Conservation (phyloP, 2,888 invertebrate genomes). For the Sphaeridia pumilis region DNA sequence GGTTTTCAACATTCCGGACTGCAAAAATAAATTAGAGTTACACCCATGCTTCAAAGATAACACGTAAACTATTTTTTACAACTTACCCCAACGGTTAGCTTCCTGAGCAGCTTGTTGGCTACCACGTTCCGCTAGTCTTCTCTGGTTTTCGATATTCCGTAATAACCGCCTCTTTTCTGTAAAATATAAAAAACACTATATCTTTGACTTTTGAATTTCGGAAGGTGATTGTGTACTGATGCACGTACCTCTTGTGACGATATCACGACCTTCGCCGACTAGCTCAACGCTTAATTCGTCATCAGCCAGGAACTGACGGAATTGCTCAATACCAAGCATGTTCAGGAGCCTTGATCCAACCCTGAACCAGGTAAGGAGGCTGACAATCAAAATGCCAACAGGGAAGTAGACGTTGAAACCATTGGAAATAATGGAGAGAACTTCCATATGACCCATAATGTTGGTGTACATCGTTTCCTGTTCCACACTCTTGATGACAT, state of each 20-base stretch:
- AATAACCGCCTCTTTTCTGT: conserved; percentile 36
- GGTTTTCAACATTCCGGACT: conserved; percentile 11
- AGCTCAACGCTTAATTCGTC: conserved; percentile 87
- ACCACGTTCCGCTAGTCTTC: conserved; percentile 9
- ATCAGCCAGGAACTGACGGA: conserved; percentile 60
- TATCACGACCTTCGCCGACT: conserved; percentile 83
- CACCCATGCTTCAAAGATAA: neutral
- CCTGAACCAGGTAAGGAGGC: conserved; percentile 86
- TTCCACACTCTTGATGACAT: conserved; percentile 65
- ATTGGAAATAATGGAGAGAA: conserved; percentile 87
- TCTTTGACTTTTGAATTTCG: neutral
- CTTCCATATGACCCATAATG: conserved; percentile 99
- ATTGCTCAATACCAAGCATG: conserved; percentile 90
- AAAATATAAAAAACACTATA: conserved; percentile 1
- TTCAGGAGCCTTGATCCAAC: conserved; percentile 82
- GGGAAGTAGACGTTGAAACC: conserved; percentile 96
- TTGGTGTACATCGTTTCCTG: conserved; percentile 87
- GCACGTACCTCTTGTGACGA: conserved; percentile 66
- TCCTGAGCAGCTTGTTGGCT: conserved; percentile 16
- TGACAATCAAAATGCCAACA: conserved; percentile 85
- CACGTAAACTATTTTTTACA: neutral
- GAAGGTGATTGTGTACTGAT: too few relatives aligned
- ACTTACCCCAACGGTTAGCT: conserved; percentile 10
- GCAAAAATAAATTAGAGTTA: neutral
- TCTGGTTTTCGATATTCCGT: conserved; percentile 22